Evolutionary conservation across 1,140 invertebrate genomes (phyloP).

Genomic region (Cherax quadricarinatus): DNA sequence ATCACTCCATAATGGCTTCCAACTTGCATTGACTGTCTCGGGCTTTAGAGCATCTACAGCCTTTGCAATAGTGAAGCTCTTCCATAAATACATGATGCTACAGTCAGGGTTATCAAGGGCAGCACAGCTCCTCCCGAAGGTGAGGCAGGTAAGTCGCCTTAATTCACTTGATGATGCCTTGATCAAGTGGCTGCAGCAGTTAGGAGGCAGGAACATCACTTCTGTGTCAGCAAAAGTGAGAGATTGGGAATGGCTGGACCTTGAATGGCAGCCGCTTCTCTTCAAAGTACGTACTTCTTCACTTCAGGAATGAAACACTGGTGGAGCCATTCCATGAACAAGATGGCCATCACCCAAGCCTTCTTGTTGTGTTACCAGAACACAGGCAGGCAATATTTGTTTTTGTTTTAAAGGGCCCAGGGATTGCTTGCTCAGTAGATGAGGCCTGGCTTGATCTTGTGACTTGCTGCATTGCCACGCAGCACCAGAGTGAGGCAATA

Average conservation of each 20-base stretch:
- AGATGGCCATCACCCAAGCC: not conserved
- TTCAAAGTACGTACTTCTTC: not conserved
- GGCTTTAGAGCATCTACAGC: no score
- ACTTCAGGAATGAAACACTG: conserved; percentile 33
- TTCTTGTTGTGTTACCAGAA: conserved; percentile 10
- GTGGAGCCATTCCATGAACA: conserved; percentile 23
- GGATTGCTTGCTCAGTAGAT: not conserved
- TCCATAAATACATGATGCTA: no score
- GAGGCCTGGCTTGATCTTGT: not conserved
- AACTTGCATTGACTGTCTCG: no score
- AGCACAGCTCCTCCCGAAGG: no score
- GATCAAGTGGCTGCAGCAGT: not conserved
- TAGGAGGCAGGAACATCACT: not conserved
- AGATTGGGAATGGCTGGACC: not conserved
- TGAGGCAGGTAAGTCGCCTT: not conserved
- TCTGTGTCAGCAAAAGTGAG: not conserved
- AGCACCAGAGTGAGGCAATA: no score
- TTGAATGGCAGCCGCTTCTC: not conserved
- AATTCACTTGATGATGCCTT: not conserved
- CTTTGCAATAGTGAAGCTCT: no score
- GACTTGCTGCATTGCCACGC: not conserved
- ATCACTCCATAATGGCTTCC: no score
- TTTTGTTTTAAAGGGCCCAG: not conserved
- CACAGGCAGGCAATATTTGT: not conserved
- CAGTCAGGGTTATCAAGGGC: no score